Evolutionary conservation across 2,797 vertebrate genomes (phyloP).

Genomic region (Coilia nasus): DNA sequence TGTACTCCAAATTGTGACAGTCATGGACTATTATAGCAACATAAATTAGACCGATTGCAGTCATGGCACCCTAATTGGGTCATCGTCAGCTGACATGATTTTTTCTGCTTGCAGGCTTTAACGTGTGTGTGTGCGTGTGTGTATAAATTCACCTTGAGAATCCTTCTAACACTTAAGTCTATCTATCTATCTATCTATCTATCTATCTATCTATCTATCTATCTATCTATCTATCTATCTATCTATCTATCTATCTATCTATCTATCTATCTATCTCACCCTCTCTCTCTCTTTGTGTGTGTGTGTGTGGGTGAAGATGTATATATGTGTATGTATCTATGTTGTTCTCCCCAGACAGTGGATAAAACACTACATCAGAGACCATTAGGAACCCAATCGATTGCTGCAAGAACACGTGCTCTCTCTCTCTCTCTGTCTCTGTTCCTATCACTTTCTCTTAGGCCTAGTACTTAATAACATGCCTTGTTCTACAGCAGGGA

Average conservation of each 20-base stretch:
- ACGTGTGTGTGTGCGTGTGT: slow-evolving; percentile 25
- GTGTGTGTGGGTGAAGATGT: neutral
- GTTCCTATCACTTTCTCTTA: neutral
- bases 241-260: too few relatives aligned
- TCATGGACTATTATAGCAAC: slow-evolving; percentile 20
- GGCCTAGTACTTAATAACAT: neutral
- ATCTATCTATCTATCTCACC: too few relatives aligned
- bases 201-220: too few relatives aligned
- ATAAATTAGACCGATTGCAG: slow-evolving; percentile 12
- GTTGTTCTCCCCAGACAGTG: neutral
- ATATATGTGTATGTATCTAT: neutral
- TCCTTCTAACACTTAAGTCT: too few relatives aligned
- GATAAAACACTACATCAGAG: neutral
- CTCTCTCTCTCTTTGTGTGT: too few relatives aligned
- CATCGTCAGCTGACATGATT: slow-evolving; percentile 3
- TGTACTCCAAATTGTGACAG: slow-evolving; percentile 23
- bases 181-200: too few relatives aligned
- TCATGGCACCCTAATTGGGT: slow-evolving; percentile 11
- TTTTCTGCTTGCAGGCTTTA: slow-evolving; percentile 45
- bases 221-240: too few relatives aligned
- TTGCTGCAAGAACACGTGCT: neutral
- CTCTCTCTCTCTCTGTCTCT: neutral
- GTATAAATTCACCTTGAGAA: neutral
- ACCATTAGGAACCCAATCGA: neutral
- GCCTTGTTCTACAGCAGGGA: neutral